Percentiles rank a stretch among this genome's conserved stretches.
phyloP scores from a whole-genome alignment of 2,888 invertebrate species.

The Hanleya hanleyi region DNA sequence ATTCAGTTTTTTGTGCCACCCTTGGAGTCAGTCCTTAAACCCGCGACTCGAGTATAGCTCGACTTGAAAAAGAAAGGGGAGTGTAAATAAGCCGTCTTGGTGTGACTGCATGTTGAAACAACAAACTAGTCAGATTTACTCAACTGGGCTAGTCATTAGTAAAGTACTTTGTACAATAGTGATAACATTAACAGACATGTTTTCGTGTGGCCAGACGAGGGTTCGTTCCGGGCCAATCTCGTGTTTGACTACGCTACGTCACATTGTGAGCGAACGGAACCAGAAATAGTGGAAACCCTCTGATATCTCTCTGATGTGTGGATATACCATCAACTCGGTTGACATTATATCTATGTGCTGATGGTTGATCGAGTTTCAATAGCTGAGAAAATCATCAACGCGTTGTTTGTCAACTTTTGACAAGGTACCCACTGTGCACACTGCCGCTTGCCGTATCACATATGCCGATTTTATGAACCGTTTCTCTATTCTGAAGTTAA shows the following conservation, averaged over 20 bases:
- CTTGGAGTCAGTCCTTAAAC: no score
- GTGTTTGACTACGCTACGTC: background rate
- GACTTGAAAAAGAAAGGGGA: no score
- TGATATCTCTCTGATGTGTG: background rate
- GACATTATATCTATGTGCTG: background rate
- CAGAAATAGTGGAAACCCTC: no score
- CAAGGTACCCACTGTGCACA: background rate
- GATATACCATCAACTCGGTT: background rate
- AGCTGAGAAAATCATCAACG: slow-evolving; percentile 5
- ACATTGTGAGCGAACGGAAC: background rate
- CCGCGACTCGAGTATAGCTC: no score
- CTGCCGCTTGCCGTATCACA: no score
- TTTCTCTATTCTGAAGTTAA: no score
- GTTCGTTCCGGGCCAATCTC: background rate
- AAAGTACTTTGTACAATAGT: background rate
- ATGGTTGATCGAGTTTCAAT: background rate
- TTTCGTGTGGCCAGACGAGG: background rate
- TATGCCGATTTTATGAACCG: no score
- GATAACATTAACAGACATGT: background rate
- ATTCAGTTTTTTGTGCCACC: background rate
- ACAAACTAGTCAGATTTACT: no score
- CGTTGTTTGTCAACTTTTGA: background rate
- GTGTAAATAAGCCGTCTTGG: background rate
- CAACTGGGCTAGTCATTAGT: background rate
- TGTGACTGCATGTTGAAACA: background rate